Evolutionary conservation across 1,140 invertebrate genomes (phyloP).

Genomic region (Oncopeltus fasciatus): DNA sequence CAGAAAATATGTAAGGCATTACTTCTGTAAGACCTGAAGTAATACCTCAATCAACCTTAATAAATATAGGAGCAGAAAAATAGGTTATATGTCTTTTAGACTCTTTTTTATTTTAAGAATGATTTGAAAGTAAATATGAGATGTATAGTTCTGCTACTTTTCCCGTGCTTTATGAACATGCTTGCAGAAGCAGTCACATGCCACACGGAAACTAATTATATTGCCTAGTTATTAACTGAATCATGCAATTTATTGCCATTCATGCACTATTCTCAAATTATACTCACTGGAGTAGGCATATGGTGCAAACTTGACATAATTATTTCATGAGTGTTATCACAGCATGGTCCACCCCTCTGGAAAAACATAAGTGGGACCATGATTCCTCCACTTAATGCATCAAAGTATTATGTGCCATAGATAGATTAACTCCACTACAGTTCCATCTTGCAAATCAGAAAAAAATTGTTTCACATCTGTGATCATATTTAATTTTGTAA

Average conservation of each 20-base stretch:
- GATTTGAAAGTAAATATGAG: too few relatives aligned
- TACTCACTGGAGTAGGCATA: slow-evolving; percentile 29
- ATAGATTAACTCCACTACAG: not conserved
- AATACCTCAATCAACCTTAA: too few relatives aligned
- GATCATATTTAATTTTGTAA: too few relatives aligned
- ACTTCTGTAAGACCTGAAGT: too few relatives aligned
- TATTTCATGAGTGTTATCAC: slow-evolving; percentile 30
- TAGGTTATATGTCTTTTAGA: too few relatives aligned
- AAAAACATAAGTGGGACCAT: slow-evolving; percentile 11
- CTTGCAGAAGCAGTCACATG: slow-evolving; percentile 13
- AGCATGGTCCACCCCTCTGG: slow-evolving; percentile 22
- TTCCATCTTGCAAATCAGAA: too few relatives aligned
- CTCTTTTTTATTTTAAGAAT: too few relatives aligned
- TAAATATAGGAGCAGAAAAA: too few relatives aligned
- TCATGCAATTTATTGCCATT: slow-evolving; percentile 2
- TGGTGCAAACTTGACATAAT: slow-evolving; percentile 31
- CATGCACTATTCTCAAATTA: not conserved
- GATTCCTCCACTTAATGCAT: not conserved
- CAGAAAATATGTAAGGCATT: too few relatives aligned
- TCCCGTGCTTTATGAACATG: slow-evolving; percentile 11
- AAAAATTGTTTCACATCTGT: too few relatives aligned
- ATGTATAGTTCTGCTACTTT: too few relatives aligned
- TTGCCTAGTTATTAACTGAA: not conserved
- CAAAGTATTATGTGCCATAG: too few relatives aligned
- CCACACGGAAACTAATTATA: slow-evolving; percentile 4